Evolutionary conservation across 2,113 vertebrate genomes (phyloP), one percentile per base, ranked within the genome.

Genomic region (Coptodon rendalli): DNA sequence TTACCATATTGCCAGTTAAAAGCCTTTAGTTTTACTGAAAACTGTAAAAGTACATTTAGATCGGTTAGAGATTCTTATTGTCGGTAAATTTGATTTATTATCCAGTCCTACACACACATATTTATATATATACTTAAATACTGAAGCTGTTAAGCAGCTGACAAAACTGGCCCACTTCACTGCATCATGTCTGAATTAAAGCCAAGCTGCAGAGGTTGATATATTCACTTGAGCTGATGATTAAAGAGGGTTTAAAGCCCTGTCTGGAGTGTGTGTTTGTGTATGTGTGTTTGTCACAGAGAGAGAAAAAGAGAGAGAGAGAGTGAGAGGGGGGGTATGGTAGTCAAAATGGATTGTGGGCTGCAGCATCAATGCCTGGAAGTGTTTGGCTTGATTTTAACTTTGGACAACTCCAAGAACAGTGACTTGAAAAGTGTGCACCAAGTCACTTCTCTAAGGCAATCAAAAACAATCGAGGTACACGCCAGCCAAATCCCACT

Each of bases 391-490:
- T 79, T 82, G 34, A 48, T 59, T 81, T 90, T 81, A 91, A 89
- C 87, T 88, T 81, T 73, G 59, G 84, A 86, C 83, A 88, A 90
- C 87, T 94, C 52, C 52, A 48, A 80, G 24, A 86, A 85, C 71
- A 80, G 56, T 10, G n/a, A 80, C 82, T 90, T 91, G 22, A 81
- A 56, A 89, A 91, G 38, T 83, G 22, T 83, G 31, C 29, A 83
- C 13, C 16, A 59, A 90, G 45, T 82, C 86, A 73, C 27, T 84
- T 88, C 66, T 87, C 38, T 52, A 19, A 45, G 56, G 80, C 57
- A 43, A 84, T 85, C 40, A 89, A 91, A 95, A 93, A 93, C 88
- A 91, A 93, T 94, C 85, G 87, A 89, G 84, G 87, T 87, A 38
- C 71, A 68, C 3, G 13, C 73, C 38, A 53, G 83, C 54, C 63